Evolutionary conservation across 2,888 invertebrate genomes (phyloP), one percentile per base, ranked within the genome.

Genomic region (Linnaemya vulpina): DNA sequence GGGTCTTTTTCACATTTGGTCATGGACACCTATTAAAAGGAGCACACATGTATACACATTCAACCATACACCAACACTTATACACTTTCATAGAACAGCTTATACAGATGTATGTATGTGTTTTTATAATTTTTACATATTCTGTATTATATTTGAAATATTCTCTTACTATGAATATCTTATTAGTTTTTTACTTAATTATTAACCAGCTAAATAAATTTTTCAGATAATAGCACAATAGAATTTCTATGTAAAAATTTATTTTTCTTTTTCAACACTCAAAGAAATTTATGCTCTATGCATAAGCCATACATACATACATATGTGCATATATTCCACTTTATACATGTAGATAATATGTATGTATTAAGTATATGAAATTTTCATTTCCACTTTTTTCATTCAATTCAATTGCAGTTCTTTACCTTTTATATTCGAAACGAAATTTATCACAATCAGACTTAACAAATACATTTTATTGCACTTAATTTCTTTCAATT

Each of bases 351-450:
- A 51, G 9, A 55, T 40, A 20, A 49, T 49, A 46, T 65, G 46
- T 46, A 46, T 40, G 35, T 70, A 55, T 77, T 30, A 30, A 30
- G 55, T 81, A 81, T 73, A 74, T 79, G 40, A 78, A 71, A 84
- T 73, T 74, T 87, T 87, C 81, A 87, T 89, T 84, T 84, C 86
- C 79, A 79, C 79, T 84, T 78, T 87, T 87, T 87, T 77, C 84
- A 82, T 73, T 83, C 53, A 77, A 86, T 75, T 55, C 53, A 80
- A 82, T 79, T 78, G 62, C 22, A n/a, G 62, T 76, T 68, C 71
- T 89, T 91, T 91, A 92, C 92, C 92, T 92, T 91, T 91, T 87
- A 91, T 88, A 89, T 91, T 91, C 86, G 89, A 87, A 88, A 89
- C 89, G 88, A 91, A 91, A 91, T 90, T 88, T 82, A 92, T 88